Percentiles rank a stretch among this genome's conserved stretches.
Evolutionary conservation across 2,888 invertebrate species (phyloP).

Genomic region (Trachelus stipa): DNA sequence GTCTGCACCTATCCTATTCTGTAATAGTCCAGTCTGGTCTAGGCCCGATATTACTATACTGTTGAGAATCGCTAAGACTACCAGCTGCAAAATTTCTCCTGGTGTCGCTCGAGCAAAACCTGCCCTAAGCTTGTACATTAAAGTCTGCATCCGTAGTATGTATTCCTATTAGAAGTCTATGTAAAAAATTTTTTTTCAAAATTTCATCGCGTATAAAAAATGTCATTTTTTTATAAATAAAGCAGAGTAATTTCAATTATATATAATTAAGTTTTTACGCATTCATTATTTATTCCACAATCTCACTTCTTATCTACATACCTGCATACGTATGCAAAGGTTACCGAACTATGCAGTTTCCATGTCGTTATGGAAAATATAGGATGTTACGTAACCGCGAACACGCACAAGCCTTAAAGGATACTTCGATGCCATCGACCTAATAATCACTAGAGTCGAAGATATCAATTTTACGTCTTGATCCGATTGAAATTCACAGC

Average conservation of each 20-base stretch:
- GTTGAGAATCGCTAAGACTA: slow-evolving; percentile 23
- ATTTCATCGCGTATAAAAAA: too few relatives aligned
- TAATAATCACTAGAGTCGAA: neutral
- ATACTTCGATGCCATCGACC: slow-evolving; percentile 3
- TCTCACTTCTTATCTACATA: neutral
- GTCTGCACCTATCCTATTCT: slow-evolving; percentile 14
- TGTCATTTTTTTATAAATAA: too few relatives aligned
- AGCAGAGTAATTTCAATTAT: too few relatives aligned
- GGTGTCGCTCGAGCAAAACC: slow-evolving; percentile 19
- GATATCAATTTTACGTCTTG: neutral
- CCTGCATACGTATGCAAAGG: neutral
- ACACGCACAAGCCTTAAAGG: neutral
- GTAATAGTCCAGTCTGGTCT: slow-evolving; percentile 17
- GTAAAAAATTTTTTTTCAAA: too few relatives aligned
- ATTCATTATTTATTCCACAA: too few relatives aligned
- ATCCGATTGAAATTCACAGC: neutral
- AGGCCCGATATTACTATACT: slow-evolving; percentile 18
- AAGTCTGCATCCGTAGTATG: too few relatives aligned
- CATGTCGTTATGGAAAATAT: slow-evolving; percentile 4
- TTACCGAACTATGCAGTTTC: neutral
- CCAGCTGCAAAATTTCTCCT: slow-evolving; percentile 40
- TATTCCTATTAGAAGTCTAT: too few relatives aligned
- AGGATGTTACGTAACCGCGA: neutral
- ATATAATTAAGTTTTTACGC: too few relatives aligned
- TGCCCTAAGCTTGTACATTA: neutral